Base-by-base conservation (phyloP, 64 coral and sea anemone genomes). In the Pachyseris speciosa region DNA sequence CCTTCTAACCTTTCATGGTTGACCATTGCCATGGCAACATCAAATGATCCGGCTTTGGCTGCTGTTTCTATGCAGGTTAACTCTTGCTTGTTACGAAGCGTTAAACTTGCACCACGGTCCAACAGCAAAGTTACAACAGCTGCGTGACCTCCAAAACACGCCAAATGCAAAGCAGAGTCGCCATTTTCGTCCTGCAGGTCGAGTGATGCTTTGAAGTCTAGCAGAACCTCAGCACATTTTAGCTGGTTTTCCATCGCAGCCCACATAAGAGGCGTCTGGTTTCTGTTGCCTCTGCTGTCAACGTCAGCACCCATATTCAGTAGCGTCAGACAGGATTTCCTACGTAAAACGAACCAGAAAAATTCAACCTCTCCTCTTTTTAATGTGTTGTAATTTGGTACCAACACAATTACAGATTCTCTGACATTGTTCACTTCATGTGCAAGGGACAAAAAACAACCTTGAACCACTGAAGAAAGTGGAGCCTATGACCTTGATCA, bases 221-320 rank as follows among this genome's bases (percentile, higher is more conserved):
- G 83, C 17, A 95, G 57, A 49, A 34, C 34, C 16, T 80, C n/a
- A 0, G 67, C 87, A 64, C 88, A 91, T 88, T 95, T 91, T 11
- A 28, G 11, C 29, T 74, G 52, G 39, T 89, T 77, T 64, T 41
- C 70, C 20, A 83, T 87, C 4, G 89, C 53, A 66, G 94, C 88
- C 45, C 49, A 88, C 73, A 95, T 95, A 8, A 95, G 52, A 20
- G 94, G 88, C 61, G 94, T 91, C 53, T 75, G 72, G 64, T 72
- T 64, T 73, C 91, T 95, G 74, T 88, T 95, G 55, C 91, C 94
- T 10, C 48, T 85, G 34, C 72, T 83, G 61, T 91, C 86, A 34
- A 91, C 44, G 40, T 95, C 89, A 27, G 94, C 94, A 10, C 88
- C 94, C 64, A 91, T 68, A 52, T 81, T 72, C 13, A 95, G 67